Evolutionary conservation across 2,888 invertebrate species (phyloP).

Genomic region (Conchocele bisecta): DNA sequence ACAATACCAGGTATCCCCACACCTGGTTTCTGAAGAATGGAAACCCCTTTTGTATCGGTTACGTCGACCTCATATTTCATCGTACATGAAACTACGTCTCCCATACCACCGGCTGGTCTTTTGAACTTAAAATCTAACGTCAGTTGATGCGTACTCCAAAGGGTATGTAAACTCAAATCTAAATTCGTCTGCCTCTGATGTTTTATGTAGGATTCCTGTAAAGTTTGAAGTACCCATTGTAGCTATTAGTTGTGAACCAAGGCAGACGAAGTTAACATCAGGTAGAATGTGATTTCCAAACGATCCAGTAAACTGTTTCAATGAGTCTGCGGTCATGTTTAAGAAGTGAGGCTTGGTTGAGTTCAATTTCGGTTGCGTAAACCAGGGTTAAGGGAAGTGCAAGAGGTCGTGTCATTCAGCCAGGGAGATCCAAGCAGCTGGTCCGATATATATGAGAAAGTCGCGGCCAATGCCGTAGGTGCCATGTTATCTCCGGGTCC

Average conservation of each 20-base stretch:
- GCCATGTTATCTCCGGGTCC: too few relatives aligned
- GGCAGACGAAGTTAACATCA: conserved; percentile 3
- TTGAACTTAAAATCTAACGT: too few relatives aligned
- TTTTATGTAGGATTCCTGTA: conserved; percentile 28
- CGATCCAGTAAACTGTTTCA: conserved; percentile 27
- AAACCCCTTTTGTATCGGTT: conserved; percentile 6
- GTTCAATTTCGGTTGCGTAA: too few relatives aligned
- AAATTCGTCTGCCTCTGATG: conserved; percentile 33
- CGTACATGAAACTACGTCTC: neutral
- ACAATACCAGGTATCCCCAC: too few relatives aligned
- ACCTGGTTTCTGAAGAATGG: too few relatives aligned
- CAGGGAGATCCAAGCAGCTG: conserved; percentile 55
- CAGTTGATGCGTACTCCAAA: conserved; percentile 16
- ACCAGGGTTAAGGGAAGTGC: conserved; percentile 60
- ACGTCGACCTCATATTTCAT: conserved; percentile 26
- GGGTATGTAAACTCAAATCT: conserved; percentile 34
- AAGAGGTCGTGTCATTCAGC: conserved; percentile 61
- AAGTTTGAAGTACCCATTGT: too few relatives aligned
- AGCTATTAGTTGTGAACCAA: too few relatives aligned
- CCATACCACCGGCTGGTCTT: too few relatives aligned
- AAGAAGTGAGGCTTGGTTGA: neutral
- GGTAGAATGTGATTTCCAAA: conserved; percentile 29
- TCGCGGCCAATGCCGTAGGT: neutral
- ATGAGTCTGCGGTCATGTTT: neutral
- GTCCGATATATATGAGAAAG: conserved; percentile 54